Evolutionary conservation across 37 sponge, comb jelly and placozoan genomes (phyloP).

Genomic region (Corticium candelabrum): DNA sequence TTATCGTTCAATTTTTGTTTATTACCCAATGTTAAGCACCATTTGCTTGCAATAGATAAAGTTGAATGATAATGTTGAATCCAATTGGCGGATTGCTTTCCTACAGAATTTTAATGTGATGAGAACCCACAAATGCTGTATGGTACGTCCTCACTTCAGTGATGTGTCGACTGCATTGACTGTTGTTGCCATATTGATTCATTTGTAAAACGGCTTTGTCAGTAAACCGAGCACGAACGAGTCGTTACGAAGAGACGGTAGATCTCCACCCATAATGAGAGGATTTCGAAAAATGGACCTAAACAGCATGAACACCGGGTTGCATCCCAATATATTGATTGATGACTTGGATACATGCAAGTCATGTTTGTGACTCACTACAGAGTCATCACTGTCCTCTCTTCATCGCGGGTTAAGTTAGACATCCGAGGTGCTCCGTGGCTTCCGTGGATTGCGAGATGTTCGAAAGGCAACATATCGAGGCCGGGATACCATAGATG

Average conservation of each 20-base stretch:
- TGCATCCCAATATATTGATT: not conserved
- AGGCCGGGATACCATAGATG: slow-evolving; percentile 1
- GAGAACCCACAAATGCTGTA: too few species aligned
- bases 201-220: too few species aligned
- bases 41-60: too few species aligned
- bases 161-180: too few species aligned
- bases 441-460: not conserved
- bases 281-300: slow-evolving; percentile 9
- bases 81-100: too few species aligned
- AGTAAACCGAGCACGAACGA: not conserved
- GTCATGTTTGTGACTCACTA: not conserved
- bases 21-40: too few species aligned
- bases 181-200: too few species aligned
- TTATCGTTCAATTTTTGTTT: too few species aligned
- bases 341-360: not conserved
- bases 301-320: too few species aligned
- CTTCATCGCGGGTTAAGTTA: not conserved
- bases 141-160: too few species aligned
- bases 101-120: too few species aligned
- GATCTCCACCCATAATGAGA: slow-evolving; percentile 3
- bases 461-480: slow-evolving; percentile 1
- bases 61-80: too few species aligned
- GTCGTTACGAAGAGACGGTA: not conserved
- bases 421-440: not conserved
- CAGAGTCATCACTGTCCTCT: slow-evolving; percentile 5